Percentiles rank a stretch among this genome's conserved stretches.
Conservation (phyloP, 2,797 vertebrate species). For the Spondyliosoma cantharus region DNA sequence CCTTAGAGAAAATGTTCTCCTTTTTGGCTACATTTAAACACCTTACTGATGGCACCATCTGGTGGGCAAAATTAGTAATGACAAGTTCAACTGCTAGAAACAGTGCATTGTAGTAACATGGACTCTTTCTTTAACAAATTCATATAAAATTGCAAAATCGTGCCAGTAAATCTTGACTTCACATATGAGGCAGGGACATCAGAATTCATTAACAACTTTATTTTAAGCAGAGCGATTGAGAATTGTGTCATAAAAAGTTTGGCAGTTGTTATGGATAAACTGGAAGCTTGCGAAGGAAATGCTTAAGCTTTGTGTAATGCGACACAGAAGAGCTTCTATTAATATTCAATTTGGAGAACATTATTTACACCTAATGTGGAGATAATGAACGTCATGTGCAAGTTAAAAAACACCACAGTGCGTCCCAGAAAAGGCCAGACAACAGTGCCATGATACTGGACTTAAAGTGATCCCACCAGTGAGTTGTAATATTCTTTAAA, state of each 20-base stretch:
- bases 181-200: constrained; percentile 12
- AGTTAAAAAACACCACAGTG: constrained; percentile 32
- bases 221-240: constrained; percentile 43
- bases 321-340: constrained; percentile 3
- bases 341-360: constrained; percentile 26
- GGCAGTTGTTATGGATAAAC: constrained; percentile 43
- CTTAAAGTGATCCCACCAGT: constrained; percentile 41
- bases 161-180: not conserved
- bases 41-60: constrained; percentile 32
- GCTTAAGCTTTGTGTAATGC: not conserved
- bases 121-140: not conserved
- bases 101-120: not conserved
- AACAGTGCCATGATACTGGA: constrained; percentile 37
- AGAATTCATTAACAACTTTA: constrained; percentile 58
- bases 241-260: constrained; percentile 32
- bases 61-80: constrained; percentile 21
- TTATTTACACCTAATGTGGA: constrained; percentile 13
- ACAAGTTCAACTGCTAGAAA: not conserved
- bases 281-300: not conserved
- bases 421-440: constrained; percentile 40
- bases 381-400: not conserved
- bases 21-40: not conserved
- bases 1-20: rapidly evolving
- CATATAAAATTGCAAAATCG: not conserved
- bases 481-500: constrained; percentile 34